A percentile compares a stretch with the other conserved stretches of the same genome.
Conservation (phyloP, 2,113 vertebrate genomes). For the Dromiciops gliroides region DNA sequence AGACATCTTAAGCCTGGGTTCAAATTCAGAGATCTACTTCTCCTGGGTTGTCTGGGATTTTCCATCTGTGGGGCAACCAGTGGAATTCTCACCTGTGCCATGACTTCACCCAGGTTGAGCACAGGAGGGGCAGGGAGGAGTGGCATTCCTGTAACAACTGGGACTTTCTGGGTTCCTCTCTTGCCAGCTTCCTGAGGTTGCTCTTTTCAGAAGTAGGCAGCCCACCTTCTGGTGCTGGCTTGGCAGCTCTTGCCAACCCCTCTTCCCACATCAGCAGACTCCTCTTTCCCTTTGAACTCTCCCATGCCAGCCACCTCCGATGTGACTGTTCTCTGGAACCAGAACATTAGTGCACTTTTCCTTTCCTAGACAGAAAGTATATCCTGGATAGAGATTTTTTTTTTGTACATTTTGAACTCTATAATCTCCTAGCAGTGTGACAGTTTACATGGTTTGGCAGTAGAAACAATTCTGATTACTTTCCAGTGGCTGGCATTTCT, state of each 20-base stretch:
- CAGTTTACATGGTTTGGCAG: conserved; percentile 78
- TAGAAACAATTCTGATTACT: conserved; percentile 78
- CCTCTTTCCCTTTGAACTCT: conserved; percentile 53
- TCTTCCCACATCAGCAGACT: not conserved
- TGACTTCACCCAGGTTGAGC: conserved; percentile 46
- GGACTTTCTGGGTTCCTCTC: conserved; percentile 4
- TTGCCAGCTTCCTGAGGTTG: conserved; percentile 12
- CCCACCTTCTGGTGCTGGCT: conserved; percentile 44
- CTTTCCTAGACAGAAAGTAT: conserved; percentile 76
- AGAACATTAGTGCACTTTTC: conserved; percentile 73
- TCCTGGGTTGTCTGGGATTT: conserved; percentile 52
- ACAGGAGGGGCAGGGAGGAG: not conserved
- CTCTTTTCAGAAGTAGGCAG: conserved; percentile 38
- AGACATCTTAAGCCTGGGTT: not conserved
- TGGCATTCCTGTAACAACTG: conserved; percentile 1
- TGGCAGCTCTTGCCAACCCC: not conserved
- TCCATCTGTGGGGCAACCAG: conserved; percentile 21
- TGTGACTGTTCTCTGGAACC: conserved; percentile 59
- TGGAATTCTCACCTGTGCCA: conserved; percentile 31
- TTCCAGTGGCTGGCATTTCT: conserved; percentile 78
- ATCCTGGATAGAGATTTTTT: conserved; percentile 66
- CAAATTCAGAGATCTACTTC: not conserved
- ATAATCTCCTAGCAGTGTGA: conserved; percentile 77
- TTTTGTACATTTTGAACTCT: conserved; percentile 76
- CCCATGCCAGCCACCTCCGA: conserved; percentile 4